Evolutionary conservation across 2,113 vertebrate genomes (phyloP), one percentile per base, ranked within the genome.

Genomic region (Clarias gariepinus): DNA sequence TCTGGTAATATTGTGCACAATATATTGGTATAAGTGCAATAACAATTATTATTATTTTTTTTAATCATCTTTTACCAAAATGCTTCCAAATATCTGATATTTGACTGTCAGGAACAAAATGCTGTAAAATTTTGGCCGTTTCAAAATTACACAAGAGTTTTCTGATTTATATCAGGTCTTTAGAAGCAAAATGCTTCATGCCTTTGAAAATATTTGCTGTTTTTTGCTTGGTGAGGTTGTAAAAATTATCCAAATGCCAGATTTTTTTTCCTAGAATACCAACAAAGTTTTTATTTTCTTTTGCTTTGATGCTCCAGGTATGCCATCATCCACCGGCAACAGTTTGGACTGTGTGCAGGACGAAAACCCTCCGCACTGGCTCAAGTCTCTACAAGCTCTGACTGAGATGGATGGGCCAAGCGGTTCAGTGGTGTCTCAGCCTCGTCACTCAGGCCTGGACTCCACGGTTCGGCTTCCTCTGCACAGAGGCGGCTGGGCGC

Each of bases 341-440:
- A 97, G 95, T 97, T 96, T 99, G 97, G 98, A 99, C 96, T 95
- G 96, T 95, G 96, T 99, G 95, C 98, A 98, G 94, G 98, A 99
- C 57, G 98, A 99, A 95, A 99, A 98, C 96, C 98, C 98, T 78
- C 98, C 98, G 90, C 98, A 99, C 94, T 99, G 98, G 98, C 97
- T 99, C 92, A 99, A 99, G 93, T 99, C 98, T 92, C 96, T 99
- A 90, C 98, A 99, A 95, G 95, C 98, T 63, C 98, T 99, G 93
- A 99, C 98, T 96, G 98, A 99, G 93, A 96, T 99, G 96, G 98
- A 99, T 74, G 97, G 96, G 92, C 97, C 98, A 61, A 93, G 90
- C 55, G 90, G 96, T 87, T 94, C 97, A 87, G 94, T 94, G 0
- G 86, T 96, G 6, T 94, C 97, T 85, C 95, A 96, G 82, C 95